Conservation (phyloP, 2,888 invertebrate genomes). For the Heliconius erato region DNA sequence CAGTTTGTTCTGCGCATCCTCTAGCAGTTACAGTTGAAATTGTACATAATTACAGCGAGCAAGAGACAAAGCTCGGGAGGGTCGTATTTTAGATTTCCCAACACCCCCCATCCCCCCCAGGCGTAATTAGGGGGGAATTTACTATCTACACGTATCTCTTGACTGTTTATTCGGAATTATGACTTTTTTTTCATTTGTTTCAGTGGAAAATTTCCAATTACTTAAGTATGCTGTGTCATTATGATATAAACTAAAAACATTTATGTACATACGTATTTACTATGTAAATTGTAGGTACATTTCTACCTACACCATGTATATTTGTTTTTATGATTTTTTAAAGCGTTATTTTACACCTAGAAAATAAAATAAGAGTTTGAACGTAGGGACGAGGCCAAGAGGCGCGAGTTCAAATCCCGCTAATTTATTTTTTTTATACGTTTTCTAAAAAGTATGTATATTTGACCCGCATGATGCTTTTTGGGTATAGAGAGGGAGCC, state of each 20-base stretch:
- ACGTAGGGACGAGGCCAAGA: too few species aligned
- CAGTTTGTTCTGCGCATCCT: constrained; percentile 43
- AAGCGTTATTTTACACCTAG: too few species aligned
- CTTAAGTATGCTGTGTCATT: not conserved
- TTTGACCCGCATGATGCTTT: too few species aligned
- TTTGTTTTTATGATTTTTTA: too few species aligned
- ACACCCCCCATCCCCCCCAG: constrained; percentile 26
- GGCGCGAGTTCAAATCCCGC: too few species aligned
- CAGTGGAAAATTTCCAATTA: not conserved
- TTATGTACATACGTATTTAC: not conserved
- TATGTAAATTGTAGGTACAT: too few species aligned
- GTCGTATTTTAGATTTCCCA: constrained; percentile 43
- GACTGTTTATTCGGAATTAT: constrained; percentile 8
- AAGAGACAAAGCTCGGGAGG: constrained; percentile 38
- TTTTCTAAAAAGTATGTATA: too few species aligned
- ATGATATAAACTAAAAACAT: not conserved
- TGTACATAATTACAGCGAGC: constrained; percentile 46
- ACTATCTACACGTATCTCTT: constrained; percentile 29
- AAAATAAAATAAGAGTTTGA: too few species aligned
- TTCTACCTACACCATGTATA: too few species aligned
- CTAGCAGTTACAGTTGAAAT: constrained; percentile 40
- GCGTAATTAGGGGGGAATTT: constrained; percentile 38
- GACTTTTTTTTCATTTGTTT: not conserved
- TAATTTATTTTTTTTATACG: too few species aligned
- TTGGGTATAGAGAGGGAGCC: too few species aligned